phyloP scores from a whole-genome alignment of 1,140 invertebrate species.

The Hyles vespertilio region DNA sequence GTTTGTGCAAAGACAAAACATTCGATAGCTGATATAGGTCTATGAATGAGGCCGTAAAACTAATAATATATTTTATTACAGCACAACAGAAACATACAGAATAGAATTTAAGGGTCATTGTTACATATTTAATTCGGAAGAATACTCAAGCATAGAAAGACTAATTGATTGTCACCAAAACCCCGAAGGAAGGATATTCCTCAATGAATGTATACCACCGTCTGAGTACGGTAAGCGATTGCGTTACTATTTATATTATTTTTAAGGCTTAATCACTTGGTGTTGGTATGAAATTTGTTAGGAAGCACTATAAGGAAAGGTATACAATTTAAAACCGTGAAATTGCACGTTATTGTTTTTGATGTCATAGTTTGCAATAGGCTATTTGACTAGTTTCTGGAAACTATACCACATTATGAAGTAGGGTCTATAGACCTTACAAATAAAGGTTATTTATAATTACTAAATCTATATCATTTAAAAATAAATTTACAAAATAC shows the following conservation, averaged over 20 bases:
- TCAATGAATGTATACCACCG: constrained; percentile 86
- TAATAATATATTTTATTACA: constrained; percentile 38
- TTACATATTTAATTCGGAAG: constrained; percentile 58
- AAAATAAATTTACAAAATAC: too few relatives aligned
- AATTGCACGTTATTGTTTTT: neutral
- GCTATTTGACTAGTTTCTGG: too few relatives aligned
- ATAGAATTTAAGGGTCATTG: constrained; percentile 76
- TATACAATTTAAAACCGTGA: neutral
- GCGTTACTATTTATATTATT: neutral
- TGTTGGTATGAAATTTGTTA: neutral
- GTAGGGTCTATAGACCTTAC: too few relatives aligned
- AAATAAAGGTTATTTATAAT: too few relatives aligned
- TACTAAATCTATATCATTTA: too few relatives aligned
- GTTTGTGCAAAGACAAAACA: too few relatives aligned
- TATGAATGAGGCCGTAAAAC: too few relatives aligned
- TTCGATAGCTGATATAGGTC: too few relatives aligned
- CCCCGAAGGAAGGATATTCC: constrained; percentile 75
- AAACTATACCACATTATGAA: too few relatives aligned
- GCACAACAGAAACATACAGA: constrained; percentile 82
- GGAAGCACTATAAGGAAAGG: neutral
- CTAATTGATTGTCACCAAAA: constrained; percentile 79
- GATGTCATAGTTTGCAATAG: neutral
- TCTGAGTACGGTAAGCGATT: constrained; percentile 88
- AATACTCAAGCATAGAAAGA: constrained; percentile 79
- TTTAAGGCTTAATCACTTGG: neutral